phyloP scores from a whole-genome alignment of 2,888 invertebrate genomes.

The Pseudococcus longispinus region DNA sequence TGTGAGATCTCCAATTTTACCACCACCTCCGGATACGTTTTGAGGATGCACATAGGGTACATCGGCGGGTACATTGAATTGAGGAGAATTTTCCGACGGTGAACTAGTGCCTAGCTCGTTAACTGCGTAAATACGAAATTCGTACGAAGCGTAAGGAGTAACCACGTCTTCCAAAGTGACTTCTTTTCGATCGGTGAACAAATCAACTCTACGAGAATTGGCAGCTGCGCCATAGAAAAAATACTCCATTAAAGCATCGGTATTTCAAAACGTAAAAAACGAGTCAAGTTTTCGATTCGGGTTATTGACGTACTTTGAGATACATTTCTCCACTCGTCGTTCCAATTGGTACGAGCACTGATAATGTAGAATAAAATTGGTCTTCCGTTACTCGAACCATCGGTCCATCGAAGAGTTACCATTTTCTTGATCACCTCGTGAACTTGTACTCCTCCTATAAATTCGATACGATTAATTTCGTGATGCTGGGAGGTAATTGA shows the following conservation, averaged over 20 bases:
- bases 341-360: slow-evolving; percentile 86
- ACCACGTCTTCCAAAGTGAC: slow-evolving; percentile 74
- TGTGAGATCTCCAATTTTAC: slow-evolving; percentile 92
- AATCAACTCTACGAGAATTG: slow-evolving; percentile 68
- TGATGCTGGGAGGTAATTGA: background rate
- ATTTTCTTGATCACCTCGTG: slow-evolving; percentile 77
- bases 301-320: slow-evolving; percentile 66
- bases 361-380: slow-evolving; percentile 80
- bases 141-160: slow-evolving; percentile 88
- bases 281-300: background rate
- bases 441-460: slow-evolving; percentile 77
- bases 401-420: slow-evolving; percentile 85
- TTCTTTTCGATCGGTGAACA: slow-evolving; percentile 80
- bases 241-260: background rate
- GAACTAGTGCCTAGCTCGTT: slow-evolving; percentile 83
- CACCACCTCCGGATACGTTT: slow-evolving; percentile 90
- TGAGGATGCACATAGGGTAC: slow-evolving; percentile 78
- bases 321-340: slow-evolving; percentile 78
- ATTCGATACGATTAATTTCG: background rate
- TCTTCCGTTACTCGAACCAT: slow-evolving; percentile 85
- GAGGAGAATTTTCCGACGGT: slow-evolving; percentile 84
- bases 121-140: slow-evolving; percentile 87
- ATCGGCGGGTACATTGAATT: slow-evolving; percentile 82
- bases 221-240: slow-evolving; percentile 31
- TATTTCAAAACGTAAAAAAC: background rate